Conservation (phyloP, 2,113 vertebrate genomes). For the Microtus montanus region DNA sequence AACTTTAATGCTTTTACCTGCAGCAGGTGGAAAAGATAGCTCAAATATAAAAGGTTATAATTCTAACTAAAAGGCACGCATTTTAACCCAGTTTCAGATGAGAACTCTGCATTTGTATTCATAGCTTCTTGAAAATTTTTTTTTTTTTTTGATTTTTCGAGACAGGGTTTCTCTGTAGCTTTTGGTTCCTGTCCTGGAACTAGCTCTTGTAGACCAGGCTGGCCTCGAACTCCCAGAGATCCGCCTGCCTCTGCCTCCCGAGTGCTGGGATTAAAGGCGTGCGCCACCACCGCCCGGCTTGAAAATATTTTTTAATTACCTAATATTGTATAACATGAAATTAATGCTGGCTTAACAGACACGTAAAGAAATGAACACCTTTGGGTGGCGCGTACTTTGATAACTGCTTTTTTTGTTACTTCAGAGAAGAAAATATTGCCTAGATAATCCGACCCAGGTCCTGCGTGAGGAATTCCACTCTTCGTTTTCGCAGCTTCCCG, state of each 20-base stretch:
- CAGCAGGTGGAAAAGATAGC: not conserved
- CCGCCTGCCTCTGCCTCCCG: no score
- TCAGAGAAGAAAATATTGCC: slow-evolving; percentile 35
- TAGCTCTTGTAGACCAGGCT: no score
- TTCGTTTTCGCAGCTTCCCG: not conserved
- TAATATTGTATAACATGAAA: not conserved
- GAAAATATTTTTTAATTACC: not conserved
- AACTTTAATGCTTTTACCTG: slow-evolving; percentile 5
- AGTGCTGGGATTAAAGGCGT: no score
- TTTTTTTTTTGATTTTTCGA: no score
- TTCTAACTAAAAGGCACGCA: not conserved
- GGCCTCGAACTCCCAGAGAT: no score
- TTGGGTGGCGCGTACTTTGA: not conserved
- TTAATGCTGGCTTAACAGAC: not conserved
- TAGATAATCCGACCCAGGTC: not conserved
- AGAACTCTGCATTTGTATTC: slow-evolving; percentile 13
- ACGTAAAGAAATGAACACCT: not conserved
- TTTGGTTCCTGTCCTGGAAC: no score
- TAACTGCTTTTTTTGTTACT: slow-evolving; percentile 52
- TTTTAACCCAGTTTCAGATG: slow-evolving; percentile 32
- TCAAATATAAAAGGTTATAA: not conserved
- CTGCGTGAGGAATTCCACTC: not conserved
- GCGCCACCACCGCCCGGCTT: no score
- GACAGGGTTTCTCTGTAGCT: no score
- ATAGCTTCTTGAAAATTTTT: slow-evolving; percentile 34